A percentile compares a stretch with the other conserved stretches of the same genome.
phyloP scores from a whole-genome alignment of 2,797 vertebrate species.

The Sebastes goodei region DNA sequence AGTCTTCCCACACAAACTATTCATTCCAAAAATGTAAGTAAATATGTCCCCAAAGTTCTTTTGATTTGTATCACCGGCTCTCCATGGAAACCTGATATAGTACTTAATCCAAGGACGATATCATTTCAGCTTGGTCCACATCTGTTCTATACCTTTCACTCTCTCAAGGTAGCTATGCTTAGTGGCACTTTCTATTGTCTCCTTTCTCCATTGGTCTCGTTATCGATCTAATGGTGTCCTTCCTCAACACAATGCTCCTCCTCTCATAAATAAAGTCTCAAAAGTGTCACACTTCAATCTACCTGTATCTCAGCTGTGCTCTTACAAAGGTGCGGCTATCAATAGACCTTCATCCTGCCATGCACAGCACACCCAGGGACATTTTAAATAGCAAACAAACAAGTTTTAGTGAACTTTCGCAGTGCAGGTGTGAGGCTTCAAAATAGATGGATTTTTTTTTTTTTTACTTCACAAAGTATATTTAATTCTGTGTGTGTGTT shows the following conservation, averaged over 20 bases:
- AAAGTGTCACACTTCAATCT: not conserved
- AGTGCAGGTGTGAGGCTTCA: not conserved
- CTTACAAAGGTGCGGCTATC: not conserved
- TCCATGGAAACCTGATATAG: constrained; percentile 6
- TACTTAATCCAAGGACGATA: not conserved
- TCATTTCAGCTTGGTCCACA: not conserved
- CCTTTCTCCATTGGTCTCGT: not conserved
- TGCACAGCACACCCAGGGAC: not conserved
- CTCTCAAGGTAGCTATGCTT: not conserved
- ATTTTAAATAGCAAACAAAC: constrained; percentile 4
- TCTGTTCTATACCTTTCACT: not conserved
- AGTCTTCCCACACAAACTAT: not conserved
- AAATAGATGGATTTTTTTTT: not conserved
- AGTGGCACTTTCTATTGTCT: not conserved
- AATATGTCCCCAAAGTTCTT: not conserved
- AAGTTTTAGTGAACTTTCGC: not conserved
- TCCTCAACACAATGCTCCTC: not conserved
- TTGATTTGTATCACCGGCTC: not conserved
- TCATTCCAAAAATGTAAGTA: not conserved
- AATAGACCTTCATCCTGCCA: not conserved
- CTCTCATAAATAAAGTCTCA: not conserved
- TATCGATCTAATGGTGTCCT: not conserved
- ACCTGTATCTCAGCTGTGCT: not conserved
- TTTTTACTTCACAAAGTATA: not conserved
- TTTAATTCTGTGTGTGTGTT: not conserved